Evolutionary conservation across 2,797 vertebrate genomes (phyloP).

Genomic region (Prunella strophiata): DNA sequence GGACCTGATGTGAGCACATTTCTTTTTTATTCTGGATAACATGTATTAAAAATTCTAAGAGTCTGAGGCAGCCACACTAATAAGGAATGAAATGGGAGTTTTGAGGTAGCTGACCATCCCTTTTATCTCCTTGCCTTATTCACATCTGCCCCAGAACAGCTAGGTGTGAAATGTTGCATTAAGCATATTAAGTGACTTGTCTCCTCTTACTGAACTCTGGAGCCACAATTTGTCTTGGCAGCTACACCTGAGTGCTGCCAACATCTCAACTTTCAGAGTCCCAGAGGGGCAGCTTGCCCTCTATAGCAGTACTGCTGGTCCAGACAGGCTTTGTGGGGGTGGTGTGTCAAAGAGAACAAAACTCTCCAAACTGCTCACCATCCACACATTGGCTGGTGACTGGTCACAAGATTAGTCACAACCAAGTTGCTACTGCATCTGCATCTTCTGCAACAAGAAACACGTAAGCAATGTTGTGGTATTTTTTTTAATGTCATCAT

Average conservation of each 20-base stretch:
- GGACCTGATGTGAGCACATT: not conserved
- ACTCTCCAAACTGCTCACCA: rapidly evolving
- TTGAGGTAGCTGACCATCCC: not conserved
- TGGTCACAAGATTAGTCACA: not conserved
- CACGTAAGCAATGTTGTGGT: not conserved
- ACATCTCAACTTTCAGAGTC: not conserved
- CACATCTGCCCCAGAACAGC: not conserved
- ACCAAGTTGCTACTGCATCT: not conserved
- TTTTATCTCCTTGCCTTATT: not conserved
- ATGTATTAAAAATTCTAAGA: not conserved
- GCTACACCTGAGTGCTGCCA: not conserved
- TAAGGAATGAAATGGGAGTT: not conserved
- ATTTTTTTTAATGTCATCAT: not conserved
- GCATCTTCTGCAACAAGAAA: not conserved
- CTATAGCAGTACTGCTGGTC: not conserved
- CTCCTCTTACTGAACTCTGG: not conserved
- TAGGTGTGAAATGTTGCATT: not conserved
- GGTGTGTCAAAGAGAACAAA: not conserved
- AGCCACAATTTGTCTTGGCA: not conserved
- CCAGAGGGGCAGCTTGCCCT: not conserved
- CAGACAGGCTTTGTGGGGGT: not conserved
- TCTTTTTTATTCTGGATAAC: not conserved
- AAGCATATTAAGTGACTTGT: not conserved
- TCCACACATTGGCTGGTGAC: not conserved
- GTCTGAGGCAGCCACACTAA: not conserved